Base-by-base conservation (phyloP, 53 echinoderm and acorn worm species). In the Astropecten irregularis region DNA sequence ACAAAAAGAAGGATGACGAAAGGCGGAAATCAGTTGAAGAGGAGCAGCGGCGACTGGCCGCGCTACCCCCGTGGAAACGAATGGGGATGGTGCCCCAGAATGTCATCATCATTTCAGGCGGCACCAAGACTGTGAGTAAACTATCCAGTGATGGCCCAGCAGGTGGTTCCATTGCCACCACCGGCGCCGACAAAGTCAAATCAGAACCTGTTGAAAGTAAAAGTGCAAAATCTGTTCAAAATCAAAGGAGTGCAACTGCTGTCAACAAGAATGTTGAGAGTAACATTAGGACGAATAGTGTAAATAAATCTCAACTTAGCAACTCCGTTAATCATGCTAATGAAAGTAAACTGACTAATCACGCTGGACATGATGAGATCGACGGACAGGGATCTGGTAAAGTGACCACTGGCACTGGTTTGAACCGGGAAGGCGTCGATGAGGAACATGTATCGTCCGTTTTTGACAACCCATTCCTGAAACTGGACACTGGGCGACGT, bases 371-470 rank as follows among this genome's bases (percentile, higher is more conserved):
- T 11, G 79, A 79, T 31, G 79, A 79, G 18, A 11, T 33, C 11
- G 56, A 74, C 34, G 57, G 56, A 26, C n/a, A n/a, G n/a, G n/a
- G n/a, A n/a, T n/a, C n/a, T n/a, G n/a, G n/a, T n/a, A n/a, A n/a
- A n/a, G n/a, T n/a, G n/a, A n/a, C n/a, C n/a, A n/a, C n/a, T n/a
- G 74, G 11, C 13, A 57, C 30, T 14, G 42, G 42, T 6, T 6
- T 6, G 6, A 42, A 42, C 11, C 59, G 51, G 25, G 73, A 84
- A 55, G 93, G 96, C n/a, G 99, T 97, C 23, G 94, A 90, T 19
- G 99, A 97, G 40, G 99, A 94, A 72, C 99, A 97, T 60, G 86
- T 86, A 39, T 49, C 88, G 13, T 89, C 94, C 10, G 99, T 97
- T 1, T 90, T 84, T 11, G 67, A 97, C 26, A 97, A 97, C 51